These are phyloP conservation scores for Campylomormyrus tamandua DNA, from an alignment of 2,113 vertebrate species.

Conservation along the genomic window DNA sequence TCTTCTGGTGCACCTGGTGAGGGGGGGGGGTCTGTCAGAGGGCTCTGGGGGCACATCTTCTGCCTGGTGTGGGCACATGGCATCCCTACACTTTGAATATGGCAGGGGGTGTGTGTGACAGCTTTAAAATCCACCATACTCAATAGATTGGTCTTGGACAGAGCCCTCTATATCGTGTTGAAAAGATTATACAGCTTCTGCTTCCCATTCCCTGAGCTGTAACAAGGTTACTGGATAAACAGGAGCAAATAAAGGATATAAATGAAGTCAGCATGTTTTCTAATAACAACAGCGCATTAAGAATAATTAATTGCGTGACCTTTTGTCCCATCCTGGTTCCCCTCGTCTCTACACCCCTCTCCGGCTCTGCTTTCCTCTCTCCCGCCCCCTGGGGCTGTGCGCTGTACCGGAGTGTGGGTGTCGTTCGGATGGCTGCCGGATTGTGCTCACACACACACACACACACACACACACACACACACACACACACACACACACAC, in stretches of 20 bases:
- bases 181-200: background rate
- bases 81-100: background rate
- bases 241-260: background rate
- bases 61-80: background rate
- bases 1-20: background rate
- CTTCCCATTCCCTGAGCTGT: background rate
- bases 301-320: background rate
- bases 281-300: conserved; percentile 5
- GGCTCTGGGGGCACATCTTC: background rate
- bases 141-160: background rate
- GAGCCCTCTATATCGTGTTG: background rate
- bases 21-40: too few species aligned
- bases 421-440: background rate
- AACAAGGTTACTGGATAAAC: background rate
- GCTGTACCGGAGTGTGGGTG: conserved; percentile 7
- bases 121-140: background rate
- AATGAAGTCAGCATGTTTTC: conserved; percentile 2
- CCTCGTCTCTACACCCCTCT: background rate
- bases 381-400: background rate
- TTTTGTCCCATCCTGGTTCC: background rate
- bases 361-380: background rate
- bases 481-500: background rate
- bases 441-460: background rate
- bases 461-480: background rate
- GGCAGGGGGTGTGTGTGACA: background rate